phyloP scores from a whole-genome alignment of 1,140 invertebrate genomes.

The Neuroterus valhalla region DNA sequence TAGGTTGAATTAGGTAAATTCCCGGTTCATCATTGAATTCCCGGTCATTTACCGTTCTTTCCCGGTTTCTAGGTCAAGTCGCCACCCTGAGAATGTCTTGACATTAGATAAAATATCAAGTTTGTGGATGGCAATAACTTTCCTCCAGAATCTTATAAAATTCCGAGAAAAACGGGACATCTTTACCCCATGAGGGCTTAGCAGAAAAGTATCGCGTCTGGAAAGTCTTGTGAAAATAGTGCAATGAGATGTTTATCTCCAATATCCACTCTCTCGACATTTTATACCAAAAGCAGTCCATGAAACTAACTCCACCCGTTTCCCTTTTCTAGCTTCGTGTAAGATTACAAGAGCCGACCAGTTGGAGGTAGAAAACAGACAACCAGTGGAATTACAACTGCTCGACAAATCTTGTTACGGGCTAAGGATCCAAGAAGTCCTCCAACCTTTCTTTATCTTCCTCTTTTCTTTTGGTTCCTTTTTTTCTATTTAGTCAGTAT shows the following conservation, averaged over 20 bases:
- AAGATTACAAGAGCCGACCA: too few species aligned
- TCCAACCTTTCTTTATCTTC: not conserved
- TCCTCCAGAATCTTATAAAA: constrained; percentile 31
- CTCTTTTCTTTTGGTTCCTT: not conserved
- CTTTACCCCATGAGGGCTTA: not conserved
- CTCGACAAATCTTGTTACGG: not conserved
- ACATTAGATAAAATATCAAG: constrained; percentile 37
- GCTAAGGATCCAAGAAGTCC: not conserved
- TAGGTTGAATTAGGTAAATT: too few species aligned
- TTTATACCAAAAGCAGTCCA: not conserved
- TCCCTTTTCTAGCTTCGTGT: not conserved
- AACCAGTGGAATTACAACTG: too few species aligned
- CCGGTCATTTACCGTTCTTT: too few species aligned
- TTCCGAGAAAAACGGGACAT: not conserved
- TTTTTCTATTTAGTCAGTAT: too few species aligned
- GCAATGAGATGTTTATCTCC: not conserved
- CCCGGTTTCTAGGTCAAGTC: too few species aligned
- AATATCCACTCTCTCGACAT: not conserved
- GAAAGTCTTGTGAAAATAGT: not conserved
- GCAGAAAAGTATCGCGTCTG: not conserved
- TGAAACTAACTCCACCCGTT: not conserved
- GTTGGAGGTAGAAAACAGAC: too few species aligned
- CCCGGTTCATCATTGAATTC: too few species aligned
- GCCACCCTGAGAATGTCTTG: not conserved
- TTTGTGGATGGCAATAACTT: constrained; percentile 39